Conservation (phyloP, 1,140 invertebrate species). For the Drosophila teissieri region DNA sequence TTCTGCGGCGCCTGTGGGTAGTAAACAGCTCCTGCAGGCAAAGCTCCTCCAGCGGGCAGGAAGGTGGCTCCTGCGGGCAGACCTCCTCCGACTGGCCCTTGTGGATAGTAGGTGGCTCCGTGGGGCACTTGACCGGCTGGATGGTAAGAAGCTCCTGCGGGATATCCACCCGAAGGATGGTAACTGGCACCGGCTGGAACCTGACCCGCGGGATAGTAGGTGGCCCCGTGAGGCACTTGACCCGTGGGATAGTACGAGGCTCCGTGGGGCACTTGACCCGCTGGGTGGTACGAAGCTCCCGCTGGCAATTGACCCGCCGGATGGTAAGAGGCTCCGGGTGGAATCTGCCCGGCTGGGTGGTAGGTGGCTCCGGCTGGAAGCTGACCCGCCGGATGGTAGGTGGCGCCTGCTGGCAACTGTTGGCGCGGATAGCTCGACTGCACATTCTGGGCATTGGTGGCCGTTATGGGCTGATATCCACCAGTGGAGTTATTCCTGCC, state of each 20-base stretch:
- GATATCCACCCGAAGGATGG: conserved; percentile 62
- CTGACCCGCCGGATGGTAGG: conserved; percentile 64
- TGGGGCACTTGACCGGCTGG: conserved; percentile 55
- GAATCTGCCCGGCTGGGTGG: conserved; percentile 57
- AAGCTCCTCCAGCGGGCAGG: conserved; percentile 64
- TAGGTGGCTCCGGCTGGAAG: conserved; percentile 68
- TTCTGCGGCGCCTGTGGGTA: conserved; percentile 71
- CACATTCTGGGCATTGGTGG: conserved; percentile 65
- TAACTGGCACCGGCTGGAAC: conserved; percentile 57
- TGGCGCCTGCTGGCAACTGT: conserved; percentile 56
- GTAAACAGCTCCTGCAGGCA: conserved; percentile 72
- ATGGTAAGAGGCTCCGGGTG: conserved; percentile 71
- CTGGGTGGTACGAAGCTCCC: conserved; percentile 63
- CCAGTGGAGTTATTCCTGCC: conserved; percentile 65
- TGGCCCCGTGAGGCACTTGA: conserved; percentile 51
- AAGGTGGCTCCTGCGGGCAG: conserved; percentile 69
- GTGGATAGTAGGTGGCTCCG: conserved; percentile 73
- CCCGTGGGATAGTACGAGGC: conserved; percentile 62
- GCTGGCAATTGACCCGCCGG: conserved; percentile 34
- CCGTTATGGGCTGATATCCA: conserved; percentile 60
- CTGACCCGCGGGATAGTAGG: conserved; percentile 58
- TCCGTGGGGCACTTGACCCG: conserved; percentile 52
- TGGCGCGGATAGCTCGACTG: conserved; percentile 76
- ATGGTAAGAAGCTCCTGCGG: conserved; percentile 50
- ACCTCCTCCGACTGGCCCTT: conserved; percentile 45